Percentiles rank a stretch among this genome's conserved stretches.
Evolutionary conservation across 2,797 vertebrate species (phyloP).

Genomic region (Characodon lateralis): DNA sequence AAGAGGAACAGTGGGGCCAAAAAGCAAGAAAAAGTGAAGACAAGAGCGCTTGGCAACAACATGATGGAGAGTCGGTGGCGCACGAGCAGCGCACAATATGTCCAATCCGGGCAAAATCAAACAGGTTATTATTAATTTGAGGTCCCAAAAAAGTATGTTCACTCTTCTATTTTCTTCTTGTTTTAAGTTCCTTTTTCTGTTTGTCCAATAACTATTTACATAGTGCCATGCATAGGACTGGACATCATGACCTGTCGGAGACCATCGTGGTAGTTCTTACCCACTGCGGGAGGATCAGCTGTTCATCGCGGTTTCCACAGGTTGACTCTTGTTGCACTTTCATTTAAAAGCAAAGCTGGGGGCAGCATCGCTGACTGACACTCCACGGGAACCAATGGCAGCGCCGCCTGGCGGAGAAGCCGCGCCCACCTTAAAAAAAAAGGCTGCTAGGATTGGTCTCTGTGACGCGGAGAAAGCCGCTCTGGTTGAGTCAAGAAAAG

Average conservation of each 20-base stretch:
- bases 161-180: slow-evolving; percentile 29
- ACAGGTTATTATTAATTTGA: background rate
- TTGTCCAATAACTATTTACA: slow-evolving; percentile 56
- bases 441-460: background rate
- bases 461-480: background rate
- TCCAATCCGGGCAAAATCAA: slow-evolving; percentile 35
- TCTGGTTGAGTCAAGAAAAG: slow-evolving; percentile 18
- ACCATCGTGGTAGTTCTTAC: slow-evolving; percentile 65
- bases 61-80: slow-evolving; percentile 58
- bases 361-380: slow-evolving; percentile 56
- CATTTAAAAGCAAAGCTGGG: slow-evolving; percentile 75
- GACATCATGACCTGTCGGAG: slow-evolving; percentile 47
- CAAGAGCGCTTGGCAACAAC: slow-evolving; percentile 59
- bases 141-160: too few species aligned
- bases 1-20: slow-evolving; percentile 63
- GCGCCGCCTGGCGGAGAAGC: background rate
- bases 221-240: slow-evolving; percentile 49
- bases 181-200: slow-evolving; percentile 41
- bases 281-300: slow-evolving; percentile 64
- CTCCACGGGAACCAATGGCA: slow-evolving; percentile 60
- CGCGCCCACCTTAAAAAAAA: slow-evolving; percentile 49
- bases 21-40: slow-evolving; percentile 61
- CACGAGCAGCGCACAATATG: slow-evolving; percentile 34
- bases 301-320: slow-evolving; percentile 69
- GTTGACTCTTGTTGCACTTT: slow-evolving; percentile 71